Evolutionary conservation across 23 tunicate genomes (phyloP), one percentile per base, ranked within the genome.

Genomic region (Corella eumyota): DNA sequence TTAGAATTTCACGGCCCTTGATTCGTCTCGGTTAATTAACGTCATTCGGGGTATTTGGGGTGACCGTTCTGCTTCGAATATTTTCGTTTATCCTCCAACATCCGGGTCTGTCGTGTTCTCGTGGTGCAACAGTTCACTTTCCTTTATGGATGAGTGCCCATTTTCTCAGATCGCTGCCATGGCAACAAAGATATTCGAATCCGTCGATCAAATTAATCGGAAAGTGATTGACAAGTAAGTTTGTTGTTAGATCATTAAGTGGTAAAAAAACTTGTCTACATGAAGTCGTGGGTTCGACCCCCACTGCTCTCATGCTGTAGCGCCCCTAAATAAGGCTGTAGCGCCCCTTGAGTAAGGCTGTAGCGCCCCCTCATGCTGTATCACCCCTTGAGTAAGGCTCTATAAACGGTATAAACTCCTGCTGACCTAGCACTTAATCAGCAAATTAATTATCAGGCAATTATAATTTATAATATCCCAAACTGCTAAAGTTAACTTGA

Each of bases 121-220:
- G n/a, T 84, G 94, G 94, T 64, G 64, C 78, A 75, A 84, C 78
- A 56, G 56, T 6, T 44, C 94, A 5, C 57, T 84, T 17, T 36
- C 62, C 29, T 23, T 56, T 26, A 53, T 29, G 13, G 76, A 50
- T 7, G 58, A 61, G 6, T 84, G 94, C 44, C 83, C 94, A 1
- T 75, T 7, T 36, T 25, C 28, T n/a, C 61, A 70, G 11, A 84
- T 75, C 7, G 68, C 76, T 1, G 35, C 44, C 19, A 30, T 82
- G 4, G 81, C 55, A n/a, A 25, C 30, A 21, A 47, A 55, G 19
- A n/a, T 74, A 7, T 74, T 74, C 54, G 64, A 52, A 26, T 15
- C 25, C 13, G 66, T 22, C 1, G 45, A 47, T 4, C 6, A 30
- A 0, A 15, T 72, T 15, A 45, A 72, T 13, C 3, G 60, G 22